Evolutionary conservation across 2,888 invertebrate genomes (phyloP), one percentile per base, ranked within the genome.

Genomic region (Neoaliturus tenellus): DNA sequence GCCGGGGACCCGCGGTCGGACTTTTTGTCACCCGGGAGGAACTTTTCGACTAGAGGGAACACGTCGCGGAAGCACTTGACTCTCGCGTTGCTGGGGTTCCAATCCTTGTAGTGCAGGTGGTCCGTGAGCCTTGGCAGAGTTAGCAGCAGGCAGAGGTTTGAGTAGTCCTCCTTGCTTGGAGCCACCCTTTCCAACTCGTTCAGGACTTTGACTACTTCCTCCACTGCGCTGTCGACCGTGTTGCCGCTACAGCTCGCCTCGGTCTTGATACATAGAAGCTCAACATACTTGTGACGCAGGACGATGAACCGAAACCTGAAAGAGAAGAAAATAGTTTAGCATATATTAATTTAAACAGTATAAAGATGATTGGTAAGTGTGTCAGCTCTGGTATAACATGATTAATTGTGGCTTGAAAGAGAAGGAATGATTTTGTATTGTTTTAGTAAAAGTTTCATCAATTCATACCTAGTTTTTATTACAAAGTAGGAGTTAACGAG

Each of bases 51-150:
- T 86, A 98, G 91, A 10, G 97, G 97, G 89, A 95, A 95, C 31
- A 98, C 94, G 89, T 97, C 97, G 80, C 91, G 91, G 90, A 98
- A 98, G 90, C 98, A 98, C 90, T 97, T 96, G 12, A 98, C 97
- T 83, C 97, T 91, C 8, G 98, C 98, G 89, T 97, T 97, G 89
- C 97, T 98, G 2, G 98, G 98, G 91, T 99, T 99, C 99, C 99
- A 99, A 91, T 97, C 96, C 90, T 96, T 96, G 90, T 98, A 98
- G 89, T 97, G 97, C 85, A 96, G 93, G 90, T 98, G 98, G 91
- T 98, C 98, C 8, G 97, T 96, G 82, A 99, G 93, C 89, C 97
- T 94, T n/a, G 98, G 98, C 75, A 98, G 91, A 0, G 98, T 98
- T 86, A 99, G 91, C 83, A 99, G 92, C 86, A 98, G 93, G 90